phyloP scores from a whole-genome alignment of 2,113 vertebrate species.

The Proterorhinus semilunaris region DNA sequence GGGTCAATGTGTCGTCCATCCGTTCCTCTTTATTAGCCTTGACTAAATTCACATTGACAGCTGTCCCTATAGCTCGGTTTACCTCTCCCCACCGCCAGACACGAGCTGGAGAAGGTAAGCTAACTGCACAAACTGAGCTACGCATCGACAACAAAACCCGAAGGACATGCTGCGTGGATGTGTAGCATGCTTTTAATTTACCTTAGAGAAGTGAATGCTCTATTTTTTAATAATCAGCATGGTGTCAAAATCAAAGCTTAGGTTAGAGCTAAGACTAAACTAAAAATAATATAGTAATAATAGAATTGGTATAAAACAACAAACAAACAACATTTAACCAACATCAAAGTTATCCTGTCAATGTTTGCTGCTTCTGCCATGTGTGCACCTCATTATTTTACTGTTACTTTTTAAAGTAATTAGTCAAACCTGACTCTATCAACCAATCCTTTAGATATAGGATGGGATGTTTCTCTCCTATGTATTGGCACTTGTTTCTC shows the following conservation, averaged over 20 bases:
- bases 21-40: slow-evolving; percentile 71
- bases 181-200: not conserved
- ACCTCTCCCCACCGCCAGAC: slow-evolving; percentile 94
- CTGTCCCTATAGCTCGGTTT: slow-evolving; percentile 95
- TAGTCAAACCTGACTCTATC: no score
- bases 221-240: no score
- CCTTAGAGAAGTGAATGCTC: no score
- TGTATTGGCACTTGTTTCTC: slow-evolving; percentile 34
- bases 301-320: no score
- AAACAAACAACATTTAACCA: no score
- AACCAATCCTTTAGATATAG: not conserved
- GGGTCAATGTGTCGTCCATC: slow-evolving; percentile 41
- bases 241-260: no score
- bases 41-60: slow-evolving; percentile 89
- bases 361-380: no score
- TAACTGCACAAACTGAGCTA: slow-evolving; percentile 18
- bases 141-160: slow-evolving; percentile 1
- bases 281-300: no score
- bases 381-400: no score
- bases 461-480: not conserved
- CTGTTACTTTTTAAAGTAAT: no score
- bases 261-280: no score
- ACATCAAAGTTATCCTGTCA: no score
- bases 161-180: not conserved
- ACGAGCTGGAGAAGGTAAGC: slow-evolving; percentile 97